phyloP scores from a whole-genome alignment of 2,113 vertebrate species.

The Garra rufa region DNA sequence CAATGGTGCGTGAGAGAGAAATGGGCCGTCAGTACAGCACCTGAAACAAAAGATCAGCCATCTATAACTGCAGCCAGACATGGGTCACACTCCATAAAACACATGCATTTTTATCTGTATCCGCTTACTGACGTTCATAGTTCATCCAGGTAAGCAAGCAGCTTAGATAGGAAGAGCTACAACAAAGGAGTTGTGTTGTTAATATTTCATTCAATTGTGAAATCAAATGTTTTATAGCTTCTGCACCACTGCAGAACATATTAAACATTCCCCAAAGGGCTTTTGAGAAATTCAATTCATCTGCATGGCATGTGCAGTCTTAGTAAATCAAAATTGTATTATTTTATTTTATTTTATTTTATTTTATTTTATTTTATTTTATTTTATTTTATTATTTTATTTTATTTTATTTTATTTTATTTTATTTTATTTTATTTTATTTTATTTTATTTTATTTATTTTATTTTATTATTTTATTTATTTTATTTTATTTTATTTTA shows the following conservation, averaged over 20 bases:
- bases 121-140: not conserved
- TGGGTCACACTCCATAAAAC: slow-evolving; percentile 41
- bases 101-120: slow-evolving; percentile 45
- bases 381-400: no score
- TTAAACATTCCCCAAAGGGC: not conserved
- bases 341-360: no score
- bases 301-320: no score
- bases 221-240: slow-evolving; percentile 8
- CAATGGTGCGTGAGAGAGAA: slow-evolving; percentile 3
- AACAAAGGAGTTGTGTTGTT: slow-evolving; percentile 29
- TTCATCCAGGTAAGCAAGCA: slow-evolving; percentile 17
- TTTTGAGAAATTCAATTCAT: not conserved
- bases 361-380: no score
- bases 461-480: no score
- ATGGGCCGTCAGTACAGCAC: slow-evolving; percentile 8
- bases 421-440: no score
- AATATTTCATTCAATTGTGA: not conserved
- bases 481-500: no score
- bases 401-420: no score
- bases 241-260: not conserved
- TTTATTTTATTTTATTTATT: no score
- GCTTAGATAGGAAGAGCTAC: slow-evolving; percentile 9
- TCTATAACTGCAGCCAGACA: slow-evolving; percentile 36
- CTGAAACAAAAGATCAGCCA: slow-evolving; percentile 20
- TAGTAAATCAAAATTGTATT: no score